Evolutionary conservation across 2,888 invertebrate genomes (phyloP), one percentile per base, ranked within the genome.

Genomic region (Acleris holmiana): DNA sequence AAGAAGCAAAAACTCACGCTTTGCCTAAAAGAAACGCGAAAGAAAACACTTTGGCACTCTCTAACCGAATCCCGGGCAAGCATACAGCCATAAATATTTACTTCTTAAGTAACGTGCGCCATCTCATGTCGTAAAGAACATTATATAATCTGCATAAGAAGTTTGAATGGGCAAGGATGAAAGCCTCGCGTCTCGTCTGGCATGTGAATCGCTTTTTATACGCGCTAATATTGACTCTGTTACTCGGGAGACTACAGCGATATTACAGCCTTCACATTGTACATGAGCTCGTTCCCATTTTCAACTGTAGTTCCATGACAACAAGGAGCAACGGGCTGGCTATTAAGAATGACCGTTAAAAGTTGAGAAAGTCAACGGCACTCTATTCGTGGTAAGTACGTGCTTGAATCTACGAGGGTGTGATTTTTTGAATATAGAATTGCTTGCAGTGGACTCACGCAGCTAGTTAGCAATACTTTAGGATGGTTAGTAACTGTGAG

Each of bases 61-160:
- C 35, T 51, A 53, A 58, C 53, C 19, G 44, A 59, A 44, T 29
- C 18, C 44, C 49, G 44, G 41, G 54, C 44, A 46, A 57, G 56
- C 47, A 47, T n/a, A n/a, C 46, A 53, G 40, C 65, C 70, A 74
- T 75, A 87, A 87, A 89, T 89, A 88, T 88, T 88, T 86, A 85
- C 86, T 84, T 82, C 80, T 76, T 89, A 88, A 90, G 90, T 89
- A 85, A 87, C 89, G 83, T 89, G 85, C 80, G 84, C 87, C 89
- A 86, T 91, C 85, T 87, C 84, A 85, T 88, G 87, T 89, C 89
- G 82, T 89, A 88, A 88, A 89, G 85, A 85, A 88, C 88, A 88
- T 89, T 87, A 88, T 83, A 83, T 85, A 88, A 91, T 91, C 89
- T 90, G 88, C 91, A 90, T 91, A 91, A 90, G 89, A 90, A 89